Evolutionary conservation across 2,888 invertebrate species (phyloP).

Genomic region (Campoletis raptor): DNA sequence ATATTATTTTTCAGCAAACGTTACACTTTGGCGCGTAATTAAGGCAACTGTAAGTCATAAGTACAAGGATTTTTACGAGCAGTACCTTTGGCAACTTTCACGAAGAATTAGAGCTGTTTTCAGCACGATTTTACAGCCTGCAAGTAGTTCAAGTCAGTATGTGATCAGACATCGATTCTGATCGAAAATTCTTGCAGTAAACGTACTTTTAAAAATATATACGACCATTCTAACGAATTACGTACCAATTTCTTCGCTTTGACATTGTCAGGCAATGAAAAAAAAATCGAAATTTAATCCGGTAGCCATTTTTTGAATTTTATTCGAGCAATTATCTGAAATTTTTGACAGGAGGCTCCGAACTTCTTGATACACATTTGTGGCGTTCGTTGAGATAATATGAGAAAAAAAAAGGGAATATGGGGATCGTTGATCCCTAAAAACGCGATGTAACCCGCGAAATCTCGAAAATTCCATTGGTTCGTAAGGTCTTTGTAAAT

Average conservation of each 20-base stretch:
- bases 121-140: neutral
- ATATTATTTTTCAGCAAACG: conserved; percentile 30
- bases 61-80: neutral
- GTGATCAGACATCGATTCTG: neutral
- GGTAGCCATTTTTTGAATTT: neutral
- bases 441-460: conserved; percentile 5
- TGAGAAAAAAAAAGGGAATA: neutral
- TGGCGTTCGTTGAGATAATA: neutral
- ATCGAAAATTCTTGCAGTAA: neutral
- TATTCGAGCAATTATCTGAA: neutral
- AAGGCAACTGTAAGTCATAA: neutral
- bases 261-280: neutral
- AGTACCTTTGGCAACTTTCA: neutral
- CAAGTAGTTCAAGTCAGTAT: conserved; percentile 25
- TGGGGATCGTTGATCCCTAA: neutral
- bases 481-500: neutral
- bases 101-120: neutral
- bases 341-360: neutral
- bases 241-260: neutral
- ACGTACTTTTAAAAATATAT: neutral
- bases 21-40: conserved; percentile 13
- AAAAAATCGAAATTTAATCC: neutral
- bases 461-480: neutral
- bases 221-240: neutral
- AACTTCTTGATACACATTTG: neutral